Conservation (phyloP, 2,888 invertebrate genomes). For the Parascotia fuliginaria region DNA sequence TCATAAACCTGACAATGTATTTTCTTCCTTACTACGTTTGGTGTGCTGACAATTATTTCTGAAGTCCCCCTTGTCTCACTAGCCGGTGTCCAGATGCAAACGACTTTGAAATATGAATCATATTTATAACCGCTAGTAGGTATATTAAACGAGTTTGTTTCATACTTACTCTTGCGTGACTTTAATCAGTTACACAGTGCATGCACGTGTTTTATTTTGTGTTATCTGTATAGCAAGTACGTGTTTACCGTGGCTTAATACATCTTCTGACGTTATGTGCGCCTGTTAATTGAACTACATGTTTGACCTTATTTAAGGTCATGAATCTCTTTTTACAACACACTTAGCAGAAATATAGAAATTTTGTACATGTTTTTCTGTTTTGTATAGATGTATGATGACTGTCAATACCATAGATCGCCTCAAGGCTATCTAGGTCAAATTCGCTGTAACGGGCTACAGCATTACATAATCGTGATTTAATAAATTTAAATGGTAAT, state of each 20-base stretch:
- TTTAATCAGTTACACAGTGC: background rate
- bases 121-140: constrained; percentile 78
- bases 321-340: background rate
- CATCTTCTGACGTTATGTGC: background rate
- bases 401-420: too few relatives aligned
- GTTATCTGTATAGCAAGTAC: background rate
- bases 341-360: too few relatives aligned
- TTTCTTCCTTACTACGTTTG: constrained; percentile 38
- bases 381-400: too few relatives aligned
- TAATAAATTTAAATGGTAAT: too few relatives aligned
- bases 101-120: constrained; percentile 84
- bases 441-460: too few relatives aligned
- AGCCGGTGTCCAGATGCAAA: constrained; percentile 82
- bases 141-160: constrained; percentile 55
- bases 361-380: too few relatives aligned
- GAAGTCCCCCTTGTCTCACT: constrained; percentile 68
- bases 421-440: too few relatives aligned
- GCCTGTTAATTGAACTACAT: background rate
- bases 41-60: constrained; percentile 69
- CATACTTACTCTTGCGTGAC: background rate
- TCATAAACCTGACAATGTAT: constrained; percentile 2
- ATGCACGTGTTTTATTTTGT: background rate
- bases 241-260: background rate
- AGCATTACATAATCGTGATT: too few relatives aligned
- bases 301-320: background rate